Evolutionary conservation across 2,888 invertebrate species (phyloP).

Genomic region (Mesorhabditis belari): DNA sequence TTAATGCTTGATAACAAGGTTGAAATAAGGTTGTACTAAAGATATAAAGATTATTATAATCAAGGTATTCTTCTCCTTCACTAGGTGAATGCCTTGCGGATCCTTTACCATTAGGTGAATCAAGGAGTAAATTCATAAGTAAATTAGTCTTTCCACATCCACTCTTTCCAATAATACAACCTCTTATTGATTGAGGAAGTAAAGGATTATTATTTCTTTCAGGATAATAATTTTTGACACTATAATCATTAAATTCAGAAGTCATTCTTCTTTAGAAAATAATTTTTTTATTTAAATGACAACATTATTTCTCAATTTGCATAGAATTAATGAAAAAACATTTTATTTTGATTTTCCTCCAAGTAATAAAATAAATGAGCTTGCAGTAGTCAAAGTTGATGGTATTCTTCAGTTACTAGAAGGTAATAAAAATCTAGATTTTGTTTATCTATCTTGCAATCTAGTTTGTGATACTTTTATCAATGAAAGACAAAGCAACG

Average conservation of each 20-base stretch:
- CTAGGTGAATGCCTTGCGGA: too few species aligned
- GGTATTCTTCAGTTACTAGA: slow-evolving; percentile 6
- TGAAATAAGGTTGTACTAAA: slow-evolving; percentile 30
- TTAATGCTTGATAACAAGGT: too few species aligned
- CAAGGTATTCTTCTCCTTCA: too few species aligned
- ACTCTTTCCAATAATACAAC: slow-evolving; percentile 32
- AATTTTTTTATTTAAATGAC: slow-evolving; percentile 10
- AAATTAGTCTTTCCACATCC: slow-evolving; percentile 36
- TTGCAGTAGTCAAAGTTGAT: slow-evolving; percentile 12
- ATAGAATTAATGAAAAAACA: slow-evolving; percentile 11
- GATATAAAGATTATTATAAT: slow-evolving; percentile 29
- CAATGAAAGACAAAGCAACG: too few species aligned
- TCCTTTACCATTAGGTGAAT: too few species aligned
- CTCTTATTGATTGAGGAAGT: slow-evolving; percentile 26
- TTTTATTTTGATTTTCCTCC: slow-evolving; percentile 7
- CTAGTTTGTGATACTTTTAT: too few species aligned
- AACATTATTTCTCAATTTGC: slow-evolving; percentile 6
- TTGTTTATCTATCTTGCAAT: too few species aligned
- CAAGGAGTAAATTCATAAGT: slow-evolving; percentile 26
- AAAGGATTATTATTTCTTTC: slow-evolving; percentile 23
- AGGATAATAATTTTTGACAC: slow-evolving; percentile 22
- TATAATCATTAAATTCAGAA: slow-evolving; percentile 6
- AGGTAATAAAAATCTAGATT: too few species aligned
- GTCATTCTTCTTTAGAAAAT: neutral
- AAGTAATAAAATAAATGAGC: neutral